Evolutionary conservation across 1,140 invertebrate genomes (phyloP).

Genomic region (Halictus rubicundus): DNA sequence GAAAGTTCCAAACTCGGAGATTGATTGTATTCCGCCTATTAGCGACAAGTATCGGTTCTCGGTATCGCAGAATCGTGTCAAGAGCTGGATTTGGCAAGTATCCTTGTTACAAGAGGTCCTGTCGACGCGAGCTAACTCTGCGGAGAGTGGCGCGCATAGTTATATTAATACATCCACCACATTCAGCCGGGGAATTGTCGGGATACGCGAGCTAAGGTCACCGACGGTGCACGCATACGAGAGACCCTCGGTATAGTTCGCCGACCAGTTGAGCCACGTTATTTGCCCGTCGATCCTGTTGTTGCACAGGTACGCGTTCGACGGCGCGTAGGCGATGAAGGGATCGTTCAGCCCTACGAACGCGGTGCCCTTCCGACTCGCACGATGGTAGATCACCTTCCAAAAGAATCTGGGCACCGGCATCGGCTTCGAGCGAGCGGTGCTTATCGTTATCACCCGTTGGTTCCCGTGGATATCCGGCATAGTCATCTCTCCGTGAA

Average conservation of each 20-base stretch:
- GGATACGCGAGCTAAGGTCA: conserved; percentile 82
- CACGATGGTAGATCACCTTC: conserved; percentile 83
- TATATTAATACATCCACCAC: conserved; percentile 65
- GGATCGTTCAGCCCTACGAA: conserved; percentile 86
- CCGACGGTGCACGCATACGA: conserved; percentile 85
- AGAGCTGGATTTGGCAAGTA: background rate
- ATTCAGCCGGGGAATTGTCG: conserved; percentile 78
- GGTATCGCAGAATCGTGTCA: background rate
- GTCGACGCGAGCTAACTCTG: background rate
- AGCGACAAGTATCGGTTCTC: background rate
- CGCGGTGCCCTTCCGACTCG: conserved; percentile 80
- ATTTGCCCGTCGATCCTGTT: conserved; percentile 80
- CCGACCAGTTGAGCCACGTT: conserved; percentile 81
- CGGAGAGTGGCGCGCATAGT: background rate
- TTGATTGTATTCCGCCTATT: background rate
- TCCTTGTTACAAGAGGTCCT: background rate
- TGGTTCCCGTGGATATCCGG: conserved; percentile 75
- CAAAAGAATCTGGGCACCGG: conserved; percentile 83
- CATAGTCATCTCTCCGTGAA: conserved; percentile 80
- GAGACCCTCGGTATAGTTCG: conserved; percentile 80
- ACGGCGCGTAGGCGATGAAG: conserved; percentile 73
- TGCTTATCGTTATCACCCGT: conserved; percentile 79
- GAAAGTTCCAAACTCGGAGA: too few species aligned
- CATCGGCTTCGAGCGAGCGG: conserved; percentile 75
- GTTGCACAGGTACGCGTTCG: conserved; percentile 80